Evolutionary conservation across 2,113 vertebrate genomes (phyloP), one percentile per base, ranked within the genome.

Genomic region (Brachypteracias leptosomus): DNA sequence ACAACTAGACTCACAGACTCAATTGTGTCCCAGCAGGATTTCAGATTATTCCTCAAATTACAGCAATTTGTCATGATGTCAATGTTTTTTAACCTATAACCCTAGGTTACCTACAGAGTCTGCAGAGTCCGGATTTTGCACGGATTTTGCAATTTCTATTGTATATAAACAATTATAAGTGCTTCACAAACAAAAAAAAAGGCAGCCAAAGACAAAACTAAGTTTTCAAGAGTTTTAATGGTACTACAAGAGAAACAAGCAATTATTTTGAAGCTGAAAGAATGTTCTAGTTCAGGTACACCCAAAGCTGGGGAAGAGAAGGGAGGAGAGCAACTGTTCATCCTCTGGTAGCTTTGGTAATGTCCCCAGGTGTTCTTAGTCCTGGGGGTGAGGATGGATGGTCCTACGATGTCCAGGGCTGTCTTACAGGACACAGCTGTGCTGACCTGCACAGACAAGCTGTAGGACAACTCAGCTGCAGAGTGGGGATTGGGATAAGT

Each of bases 31-130:
- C 95, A 72, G 71, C 86, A 94, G 96, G 93, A 91, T 91, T 95
- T 95, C 90, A 93, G 95, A 96, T 95, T 94, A 96, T 97, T 94
- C 96, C 57, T 90, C 83, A 96, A 90, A 97, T 97, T 96, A 95
- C 92, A 96, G 94, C 85, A 82, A 95, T 97, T 95, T 97, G 95
- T 97, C 96, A 96, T 85, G 62, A 83, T 91, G 95, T 95, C 93
- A 91, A 6, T 94, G 94, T 84, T 77, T 96, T 95, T 91, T 95
- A 97, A 94, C 95, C 93, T 87, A 54, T 97, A 89, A 89, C 92
- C 88, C 76, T 61, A 66, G 92, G 90, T 96, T 91, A 94, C 88
- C 83, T 70, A 36, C 5, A 49, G 76, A 78, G 73, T 58, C 61
- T 89, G 65, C 65, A 10, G 71, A 85, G 36, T 35, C 65, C 4